Percentiles rank a stretch among this genome's conserved stretches.
Conservation (phyloP, 2,797 vertebrate genomes). For the Kryptolebias ocellatus region DNA sequence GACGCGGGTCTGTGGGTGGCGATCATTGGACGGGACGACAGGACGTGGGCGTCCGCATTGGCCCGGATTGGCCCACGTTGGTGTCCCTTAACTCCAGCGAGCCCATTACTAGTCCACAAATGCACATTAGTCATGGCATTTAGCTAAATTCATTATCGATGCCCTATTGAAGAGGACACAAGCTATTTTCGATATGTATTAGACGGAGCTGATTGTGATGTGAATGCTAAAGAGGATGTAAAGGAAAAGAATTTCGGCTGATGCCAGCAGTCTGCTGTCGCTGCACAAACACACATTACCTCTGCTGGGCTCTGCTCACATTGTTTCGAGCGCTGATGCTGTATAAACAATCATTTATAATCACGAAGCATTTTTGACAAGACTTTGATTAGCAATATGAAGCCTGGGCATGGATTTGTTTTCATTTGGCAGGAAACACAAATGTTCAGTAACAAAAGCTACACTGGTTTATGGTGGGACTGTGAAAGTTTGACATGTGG, state of each 20-base stretch:
- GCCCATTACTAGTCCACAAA: constrained; percentile 54
- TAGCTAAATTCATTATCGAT: constrained; percentile 71
- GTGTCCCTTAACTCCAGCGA: constrained; percentile 38
- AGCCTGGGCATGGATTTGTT: constrained; percentile 22
- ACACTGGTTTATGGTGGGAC: constrained; percentile 27
- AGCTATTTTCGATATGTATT: constrained; percentile 62
- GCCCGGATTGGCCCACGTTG: constrained; percentile 34
- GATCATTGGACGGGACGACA: constrained; percentile 45
- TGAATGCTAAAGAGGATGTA: constrained; percentile 41
- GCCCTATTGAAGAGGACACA: constrained; percentile 66
- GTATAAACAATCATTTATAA: constrained; percentile 20
- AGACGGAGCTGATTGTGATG: constrained; percentile 50
- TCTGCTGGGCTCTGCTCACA: constrained; percentile 19
- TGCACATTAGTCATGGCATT: constrained; percentile 71
- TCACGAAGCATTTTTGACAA: constrained; percentile 31
- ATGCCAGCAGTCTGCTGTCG: constrained; percentile 9
- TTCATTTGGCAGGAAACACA: constrained; percentile 17
- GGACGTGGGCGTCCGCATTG: constrained; percentile 30
- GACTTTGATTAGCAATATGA: constrained; percentile 24
- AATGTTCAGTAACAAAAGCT: constrained; percentile 47
- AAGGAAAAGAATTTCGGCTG: constrained; percentile 24
- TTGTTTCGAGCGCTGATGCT: constrained; percentile 27
- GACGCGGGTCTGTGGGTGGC: constrained; percentile 44
- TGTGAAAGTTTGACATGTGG: constrained; percentile 53
- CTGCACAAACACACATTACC: constrained; percentile 3